Conservation (phyloP, 2,888 invertebrate species). For the Ditula angustiorana region DNA sequence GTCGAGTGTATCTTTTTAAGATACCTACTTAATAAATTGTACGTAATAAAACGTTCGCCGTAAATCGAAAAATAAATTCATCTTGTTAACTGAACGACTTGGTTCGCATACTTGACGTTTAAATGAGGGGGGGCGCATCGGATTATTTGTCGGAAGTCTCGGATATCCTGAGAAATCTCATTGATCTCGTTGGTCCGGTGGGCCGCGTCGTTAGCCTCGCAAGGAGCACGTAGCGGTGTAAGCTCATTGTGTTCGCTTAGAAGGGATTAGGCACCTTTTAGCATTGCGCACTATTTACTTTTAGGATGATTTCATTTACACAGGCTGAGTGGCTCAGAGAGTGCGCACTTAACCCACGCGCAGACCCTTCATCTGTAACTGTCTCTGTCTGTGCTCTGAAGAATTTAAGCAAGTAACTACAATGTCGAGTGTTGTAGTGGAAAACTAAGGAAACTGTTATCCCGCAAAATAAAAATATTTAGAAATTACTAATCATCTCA, state of each 20-base stretch:
- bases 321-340: slow-evolving; percentile 16
- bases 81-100: slow-evolving; percentile 37
- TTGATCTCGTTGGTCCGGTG: slow-evolving; percentile 72
- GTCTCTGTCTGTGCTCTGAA: background rate
- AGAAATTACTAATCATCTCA: too few relatives aligned
- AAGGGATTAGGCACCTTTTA: slow-evolving; percentile 80
- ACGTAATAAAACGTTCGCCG: slow-evolving; percentile 47
- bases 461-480: too few relatives aligned
- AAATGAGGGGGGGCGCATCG: slow-evolving; percentile 51
- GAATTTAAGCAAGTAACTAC: background rate
- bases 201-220: slow-evolving; percentile 69
- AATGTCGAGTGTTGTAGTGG: too few relatives aligned
- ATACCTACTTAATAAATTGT: slow-evolving; percentile 44
- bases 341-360: slow-evolving; percentile 4
- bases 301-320: slow-evolving; percentile 47
- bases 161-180: slow-evolving; percentile 63
- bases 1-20: slow-evolving; percentile 10
- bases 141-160: slow-evolving; percentile 66
- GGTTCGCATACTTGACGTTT: slow-evolving; percentile 40
- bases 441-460: too few relatives aligned
- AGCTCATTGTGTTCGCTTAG: slow-evolving; percentile 77
- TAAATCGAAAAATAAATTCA: slow-evolving; percentile 29
- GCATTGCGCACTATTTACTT: slow-evolving; percentile 75
- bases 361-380: background rate
- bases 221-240: slow-evolving; percentile 61